Conservation (phyloP, 1,140 invertebrate genomes). For the Zaprionus vittiger region DNA sequence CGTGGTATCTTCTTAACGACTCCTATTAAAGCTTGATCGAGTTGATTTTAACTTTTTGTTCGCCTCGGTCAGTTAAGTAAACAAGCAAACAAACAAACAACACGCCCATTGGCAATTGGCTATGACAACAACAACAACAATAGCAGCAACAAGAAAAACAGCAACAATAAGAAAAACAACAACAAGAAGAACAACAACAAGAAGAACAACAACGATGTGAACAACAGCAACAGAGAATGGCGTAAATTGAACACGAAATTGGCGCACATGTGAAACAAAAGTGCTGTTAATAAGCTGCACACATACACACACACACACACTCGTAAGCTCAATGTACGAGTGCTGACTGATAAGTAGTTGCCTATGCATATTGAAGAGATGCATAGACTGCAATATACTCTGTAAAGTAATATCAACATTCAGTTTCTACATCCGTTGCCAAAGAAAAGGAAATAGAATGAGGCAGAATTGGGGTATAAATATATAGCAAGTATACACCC, state of each 20-base stretch:
- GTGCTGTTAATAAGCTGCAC: constrained; percentile 43
- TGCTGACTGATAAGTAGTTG: constrained; percentile 5
- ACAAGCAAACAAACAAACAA: constrained; percentile 28
- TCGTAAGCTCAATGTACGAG: background rate
- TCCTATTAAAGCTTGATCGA: background rate
- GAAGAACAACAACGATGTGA: constrained; percentile 3
- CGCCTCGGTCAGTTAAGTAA: background rate
- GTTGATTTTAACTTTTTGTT: constrained; percentile 11
- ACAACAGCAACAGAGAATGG: constrained; percentile 23
- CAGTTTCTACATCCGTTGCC: too few species aligned
- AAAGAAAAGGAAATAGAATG: background rate
- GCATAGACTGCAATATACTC: constrained; percentile 1
- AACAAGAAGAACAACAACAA: constrained; percentile 6
- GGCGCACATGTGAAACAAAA: constrained; percentile 40
- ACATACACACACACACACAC: constrained; percentile 3
- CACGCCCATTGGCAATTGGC: constrained; percentile 14
- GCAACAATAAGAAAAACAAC: constrained; percentile 12
- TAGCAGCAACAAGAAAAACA: constrained; percentile 6
- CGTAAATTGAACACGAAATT: constrained; percentile 42
- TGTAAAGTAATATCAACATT: background rate
- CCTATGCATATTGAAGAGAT: background rate
- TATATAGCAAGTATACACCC: background rate
- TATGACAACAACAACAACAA: constrained; percentile 16
- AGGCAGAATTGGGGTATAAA: background rate
- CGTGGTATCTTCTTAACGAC: background rate